Base-by-base conservation (phyloP, 1,140 invertebrate species). In the Macrobrachium rosenbergii region DNA sequence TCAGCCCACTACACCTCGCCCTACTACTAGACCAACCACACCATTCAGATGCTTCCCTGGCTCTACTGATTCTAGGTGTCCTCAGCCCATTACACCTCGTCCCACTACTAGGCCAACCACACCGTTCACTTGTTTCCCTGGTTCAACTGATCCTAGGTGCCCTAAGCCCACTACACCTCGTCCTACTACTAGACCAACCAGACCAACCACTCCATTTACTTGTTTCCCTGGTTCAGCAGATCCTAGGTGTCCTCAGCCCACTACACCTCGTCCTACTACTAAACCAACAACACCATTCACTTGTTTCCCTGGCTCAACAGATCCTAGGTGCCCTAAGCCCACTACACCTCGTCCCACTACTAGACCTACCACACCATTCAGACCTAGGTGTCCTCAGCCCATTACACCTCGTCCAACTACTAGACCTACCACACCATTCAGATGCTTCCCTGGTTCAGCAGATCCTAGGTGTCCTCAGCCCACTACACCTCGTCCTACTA, bases 291-390 rank as follows among this genome's bases (percentile, higher is more conserved):
- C 81, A 11, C 28, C 60, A 62, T 45, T 63, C n/a, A 43, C 19
- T 12, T 90, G 89, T 60, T 69, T n/a, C 8, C 89, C 87, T n/a
- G 89, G 89, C 52, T 92, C 91, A 7, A 90, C 87, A 76, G 90
- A 90, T 62, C 90, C 86, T 11, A 92, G 89, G 89, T 91, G 91
- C 89, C 92, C 92, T 8, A 92, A 91, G n/a, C 91, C 90, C 75
- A 90, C 75, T 23, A 92, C 92, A 83, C 90, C 89, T n/a, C n/a
- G n/a, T n/a, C n/a, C n/a, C n/a, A n/a, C n/a, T n/a, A n/a, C n/a
- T n/a, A n/a, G n/a, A n/a, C n/a, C n/a, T n/a, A n/a, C n/a, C 75
- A 28, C 60, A 88, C 87, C 86, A 58, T 78, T 69, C 76, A 77
- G 52, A 52, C 28, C 93, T 10, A 85, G 92, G 10, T 93, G 92